Base-by-base conservation (phyloP, 2,797 vertebrate species). In the Tiaroga cobitis region DNA sequence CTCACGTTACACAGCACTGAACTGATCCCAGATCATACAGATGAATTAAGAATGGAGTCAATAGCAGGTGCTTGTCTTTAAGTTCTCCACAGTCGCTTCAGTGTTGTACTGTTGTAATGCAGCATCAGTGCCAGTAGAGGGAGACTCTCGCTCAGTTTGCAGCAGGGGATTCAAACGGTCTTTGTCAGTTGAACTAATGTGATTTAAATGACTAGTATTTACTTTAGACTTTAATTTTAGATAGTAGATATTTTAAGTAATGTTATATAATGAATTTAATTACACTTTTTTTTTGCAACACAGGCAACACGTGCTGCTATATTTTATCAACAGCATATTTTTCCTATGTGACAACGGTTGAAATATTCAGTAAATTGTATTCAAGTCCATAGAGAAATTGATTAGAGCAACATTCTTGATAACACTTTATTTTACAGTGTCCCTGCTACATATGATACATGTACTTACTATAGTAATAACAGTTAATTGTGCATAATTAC, bases 91-190 rank as follows among this genome's bases (percentile, higher is more conserved):
- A 65, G 11, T 4, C 13, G 3, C 16, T 3, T n/a, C 15, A 59
- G 34, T 15, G 54, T 46, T 63, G 24, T 21, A 61, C 54, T 80
- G 81, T 73, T 93, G 92, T 82, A 91, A 81, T 92, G 68, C 67
- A 73, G 21, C 5, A 29, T 19, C 78, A 56, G 34, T 15, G 43
- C 91, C 95, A 94, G 86, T 85, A 95, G 95, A 92, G 91, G 94
- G 94, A 85, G 87, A 72, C 78, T 72, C n/a, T 86, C 32, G 86
- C 32, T 56, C 32, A 29, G 65, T 11, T n/a, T 49, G 51, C 9
- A 59, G 18, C 34, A 37, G 11, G 5, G 4, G 0, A 4, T 73
- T 4, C 19, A 15, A 18, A 37, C 15, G 8, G 59, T 2, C 24
- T 61, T 8, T 34, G 0, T 26, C 21, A 18, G 6, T 18, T 24